Base-by-base conservation (phyloP, 23 tunicate species). In the Ciona savignyi region DNA sequence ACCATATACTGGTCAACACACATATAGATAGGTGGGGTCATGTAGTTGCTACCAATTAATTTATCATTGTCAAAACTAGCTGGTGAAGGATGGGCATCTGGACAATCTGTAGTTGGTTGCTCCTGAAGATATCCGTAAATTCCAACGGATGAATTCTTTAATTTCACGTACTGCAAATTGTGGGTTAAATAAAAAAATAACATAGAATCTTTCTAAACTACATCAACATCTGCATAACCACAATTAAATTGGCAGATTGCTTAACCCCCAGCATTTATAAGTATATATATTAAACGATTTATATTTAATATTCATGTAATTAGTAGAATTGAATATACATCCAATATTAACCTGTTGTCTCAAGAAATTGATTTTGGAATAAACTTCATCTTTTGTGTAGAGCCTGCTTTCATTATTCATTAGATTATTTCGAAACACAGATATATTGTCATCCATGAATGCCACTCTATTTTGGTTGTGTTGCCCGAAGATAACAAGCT, bases 401-500 rank as follows among this genome's bases (percentile, higher is more conserved):
- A 84, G 56, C 15, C 56, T 9, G 15, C 56, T 42, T 6, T 6
- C 56, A 42, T 42, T 42, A 15, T 42, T 42, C 56, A 42, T 42
- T 15, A 42, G 56, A 42, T 42, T 42, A 42, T 42, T 9, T 42
- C 56, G 56, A 42, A 84, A 42, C n/a, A 82, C 85, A 2, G 76
- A 74, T 23, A 66, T 30, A 33, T 70, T 78, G 48, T 76, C 79
- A 30, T 75, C 61, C 74, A 33, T 87, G 70, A 87, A 87, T 2
- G 63, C 29, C 1, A 77, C 82, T 42, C 81, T 29, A 25, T 65
- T 65, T 63, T 77, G 83, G 48, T 87, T 87, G 49, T 51, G 33
- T 28, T 60, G 68, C 48, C 95, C 95, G 63, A 76, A 87, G 11
- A 87, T 34, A 21, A 67, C 56, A 62, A 87, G 32, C 88, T 83